Evolutionary conservation across 2,113 vertebrate genomes (phyloP), one percentile per base, ranked within the genome.

Genomic region (Macquaria ambigua): DNA sequence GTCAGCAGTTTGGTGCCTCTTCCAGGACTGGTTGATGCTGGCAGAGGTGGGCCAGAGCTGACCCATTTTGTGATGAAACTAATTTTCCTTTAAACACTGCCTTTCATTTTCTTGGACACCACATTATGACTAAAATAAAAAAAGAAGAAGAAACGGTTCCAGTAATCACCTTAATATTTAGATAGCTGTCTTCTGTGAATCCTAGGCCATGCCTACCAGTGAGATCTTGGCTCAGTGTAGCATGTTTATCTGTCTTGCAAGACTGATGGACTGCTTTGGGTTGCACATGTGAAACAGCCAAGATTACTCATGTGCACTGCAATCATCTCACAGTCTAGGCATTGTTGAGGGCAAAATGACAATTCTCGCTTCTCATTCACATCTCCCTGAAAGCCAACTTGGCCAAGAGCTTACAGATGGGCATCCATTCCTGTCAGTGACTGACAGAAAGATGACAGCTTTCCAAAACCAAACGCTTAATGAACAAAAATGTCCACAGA

Each of bases 271-370:
- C 61, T 59, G 50, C 68, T 82, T 74, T 66, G 74, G 72, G 53
- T 79, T 55, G 14, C 46, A 70, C 0, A 3, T 31, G 46, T 52
- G 43, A 68, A 78, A 75, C 14, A 80, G 74, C 78, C 85, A 58
- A 85, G 86, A 91, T 76, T 73, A 73, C 25, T 83, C 79, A 76
- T 58, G 74, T 59, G 64, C 55, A 41, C 72, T 70, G 75, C 73
- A 81, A 75, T 87, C 76, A 70, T 74, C 64, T 82, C 73, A 34
- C 62, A 58, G 63, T 77, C 80, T 25, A 62, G 70, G 46, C 61
- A 50, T 56, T 34, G 8, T 50, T 86, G 34, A 72, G 41, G 31
- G 66, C 9, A 53, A 81, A 84, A 77, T 59, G 0, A 69, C 71
- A 67, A 71, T 66, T 80, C 55, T 68, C 28, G 1, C 58, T 34